Percentiles rank a stretch among this genome's conserved stretches.
Conservation (phyloP, 2,797 vertebrate species). For the Rhyacichthys aspro region DNA sequence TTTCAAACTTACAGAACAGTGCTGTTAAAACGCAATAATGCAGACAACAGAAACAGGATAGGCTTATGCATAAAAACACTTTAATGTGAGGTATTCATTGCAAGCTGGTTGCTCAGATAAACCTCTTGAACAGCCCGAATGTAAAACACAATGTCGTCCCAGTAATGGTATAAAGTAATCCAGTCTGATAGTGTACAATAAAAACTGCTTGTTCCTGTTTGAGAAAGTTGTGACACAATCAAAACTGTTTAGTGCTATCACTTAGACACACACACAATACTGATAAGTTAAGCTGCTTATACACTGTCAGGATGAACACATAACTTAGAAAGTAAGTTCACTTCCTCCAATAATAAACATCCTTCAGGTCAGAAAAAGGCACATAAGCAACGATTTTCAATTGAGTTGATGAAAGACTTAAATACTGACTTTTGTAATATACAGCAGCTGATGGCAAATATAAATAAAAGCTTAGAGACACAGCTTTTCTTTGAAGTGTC, state of each 20-base stretch:
- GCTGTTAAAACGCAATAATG: constrained; percentile 4
- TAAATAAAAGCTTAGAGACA: constrained; percentile 38
- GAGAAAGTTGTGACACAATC: neutral
- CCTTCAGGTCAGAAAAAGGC: constrained; percentile 51
- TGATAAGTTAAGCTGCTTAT: constrained; percentile 46
- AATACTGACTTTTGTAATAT: constrained; percentile 9
- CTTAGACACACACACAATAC: constrained; percentile 30
- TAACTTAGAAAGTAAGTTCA: neutral
- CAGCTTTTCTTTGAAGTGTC: constrained; percentile 2
- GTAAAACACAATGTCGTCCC: constrained; percentile 36
- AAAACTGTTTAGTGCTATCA: constrained; percentile 21
- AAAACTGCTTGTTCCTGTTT: neutral
- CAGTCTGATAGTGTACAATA: constrained; percentile 8
- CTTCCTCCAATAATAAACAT: constrained; percentile 34
- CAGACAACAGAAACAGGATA: constrained; percentile 19
- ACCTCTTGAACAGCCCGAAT: constrained; percentile 41
- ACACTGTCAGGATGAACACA: constrained; percentile 10
- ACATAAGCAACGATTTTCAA: constrained; percentile 47
- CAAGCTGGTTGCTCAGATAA: constrained; percentile 48
- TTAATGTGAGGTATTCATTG: constrained; percentile 72
- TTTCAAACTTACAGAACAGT: neutral
- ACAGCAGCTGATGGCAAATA: constrained; percentile 15
- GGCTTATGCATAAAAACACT: constrained; percentile 42
- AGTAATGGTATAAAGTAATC: constrained; percentile 24
- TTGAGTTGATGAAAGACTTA: constrained; percentile 18